Conservation (phyloP, 2,113 vertebrate species). For the Lasiurus borealis region DNA sequence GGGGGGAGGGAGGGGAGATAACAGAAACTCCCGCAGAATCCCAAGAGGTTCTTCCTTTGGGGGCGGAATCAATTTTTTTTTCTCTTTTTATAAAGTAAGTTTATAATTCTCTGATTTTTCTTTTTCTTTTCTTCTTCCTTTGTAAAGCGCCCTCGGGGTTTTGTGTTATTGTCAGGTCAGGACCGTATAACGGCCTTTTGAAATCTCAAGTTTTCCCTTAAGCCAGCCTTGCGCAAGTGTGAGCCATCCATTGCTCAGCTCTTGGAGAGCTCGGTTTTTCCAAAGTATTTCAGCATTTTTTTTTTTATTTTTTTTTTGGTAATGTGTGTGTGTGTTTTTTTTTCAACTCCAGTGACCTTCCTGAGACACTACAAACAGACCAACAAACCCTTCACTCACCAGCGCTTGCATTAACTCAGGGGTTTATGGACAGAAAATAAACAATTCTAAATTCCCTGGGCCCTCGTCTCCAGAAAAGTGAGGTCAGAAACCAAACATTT, state of each 20-base stretch:
- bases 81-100: constrained; percentile 43
- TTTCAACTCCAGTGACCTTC: constrained; percentile 73
- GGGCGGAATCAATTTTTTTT: not conserved
- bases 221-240: constrained; percentile 33
- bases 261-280: constrained; percentile 52
- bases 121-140: constrained; percentile 14
- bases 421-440: constrained; percentile 83
- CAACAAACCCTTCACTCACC: constrained; percentile 67
- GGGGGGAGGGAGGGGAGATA: fast-evolving
- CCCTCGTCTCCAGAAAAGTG: constrained; percentile 85
- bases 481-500: constrained; percentile 89
- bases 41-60: not conserved
- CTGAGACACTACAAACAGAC: constrained; percentile 75
- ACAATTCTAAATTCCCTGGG: constrained; percentile 78
- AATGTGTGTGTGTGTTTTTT: constrained; percentile 64
- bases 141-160: constrained; percentile 34
- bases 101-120: not conserved
- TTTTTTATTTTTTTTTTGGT: not conserved
- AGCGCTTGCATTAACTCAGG: constrained; percentile 69
- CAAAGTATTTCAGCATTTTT: constrained; percentile 57
- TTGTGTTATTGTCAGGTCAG: constrained; percentile 24
- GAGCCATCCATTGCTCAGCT: not conserved
- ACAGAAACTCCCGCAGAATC: not conserved
- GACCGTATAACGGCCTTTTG: constrained; percentile 24
- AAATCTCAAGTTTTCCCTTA: constrained; percentile 5